Conservation (phyloP, 2,797 vertebrate genomes). For the Siniperca obscura region DNA sequence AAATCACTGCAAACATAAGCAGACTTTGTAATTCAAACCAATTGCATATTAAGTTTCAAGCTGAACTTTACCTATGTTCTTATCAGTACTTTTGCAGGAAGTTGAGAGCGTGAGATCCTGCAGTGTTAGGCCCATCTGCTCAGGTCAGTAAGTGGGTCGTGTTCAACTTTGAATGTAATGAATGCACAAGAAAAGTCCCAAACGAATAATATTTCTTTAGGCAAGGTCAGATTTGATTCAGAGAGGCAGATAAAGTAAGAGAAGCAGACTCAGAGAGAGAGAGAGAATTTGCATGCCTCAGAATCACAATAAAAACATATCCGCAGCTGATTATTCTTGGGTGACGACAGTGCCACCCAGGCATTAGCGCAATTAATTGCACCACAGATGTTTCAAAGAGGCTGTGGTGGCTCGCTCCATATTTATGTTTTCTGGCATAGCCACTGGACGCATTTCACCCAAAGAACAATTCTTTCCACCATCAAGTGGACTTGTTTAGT, state of each 20-base stretch:
- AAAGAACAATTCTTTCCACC: constrained; percentile 87
- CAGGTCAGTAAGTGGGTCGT: constrained; percentile 21
- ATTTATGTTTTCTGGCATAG: constrained; percentile 88
- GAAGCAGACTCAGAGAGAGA: constrained; percentile 24
- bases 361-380: constrained; percentile 83
- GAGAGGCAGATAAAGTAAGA: constrained; percentile 47
- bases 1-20: constrained; percentile 55
- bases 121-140: constrained; percentile 18
- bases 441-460: constrained; percentile 77
- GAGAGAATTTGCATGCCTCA: constrained; percentile 44
- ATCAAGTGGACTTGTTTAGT: constrained; percentile 93
- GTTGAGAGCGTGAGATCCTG: constrained; percentile 22
- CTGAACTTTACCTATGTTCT: constrained; percentile 33
- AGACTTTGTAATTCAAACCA: constrained; percentile 71
- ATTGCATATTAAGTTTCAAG: constrained; percentile 43
- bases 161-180: constrained; percentile 14
- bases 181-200: constrained; percentile 35
- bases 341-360: constrained; percentile 83
- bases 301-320: constrained; percentile 73
- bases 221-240: constrained; percentile 43
- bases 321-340: constrained; percentile 77
- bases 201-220: constrained; percentile 41
- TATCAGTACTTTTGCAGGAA: constrained; percentile 35
- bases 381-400: constrained; percentile 85
- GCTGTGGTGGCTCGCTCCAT: constrained; percentile 79